A percentile compares a stretch with the other conserved stretches of the same genome.
These are phyloP conservation scores for Falco berigora DNA, from an alignment of 2,797 vertebrate species.

Conservation along the genomic window DNA sequence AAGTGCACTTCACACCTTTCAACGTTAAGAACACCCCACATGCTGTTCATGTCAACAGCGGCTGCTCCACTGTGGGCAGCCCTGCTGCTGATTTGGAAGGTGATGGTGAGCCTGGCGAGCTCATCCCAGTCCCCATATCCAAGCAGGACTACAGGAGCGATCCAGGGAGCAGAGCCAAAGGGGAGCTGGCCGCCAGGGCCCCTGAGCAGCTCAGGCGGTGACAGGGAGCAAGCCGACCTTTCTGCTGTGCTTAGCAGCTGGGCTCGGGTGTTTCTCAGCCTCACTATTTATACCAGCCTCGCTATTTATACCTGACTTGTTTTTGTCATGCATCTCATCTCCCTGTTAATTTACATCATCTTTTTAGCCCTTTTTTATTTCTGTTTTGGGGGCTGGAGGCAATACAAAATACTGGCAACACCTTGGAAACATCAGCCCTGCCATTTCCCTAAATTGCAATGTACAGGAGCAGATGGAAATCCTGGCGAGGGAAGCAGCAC, in stretches of 20 bases:
- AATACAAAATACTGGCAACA: not conserved
- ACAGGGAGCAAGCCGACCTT: not conserved
- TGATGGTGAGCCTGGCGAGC: not conserved
- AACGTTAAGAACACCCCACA: rapidly evolving
- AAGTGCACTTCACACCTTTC: not conserved
- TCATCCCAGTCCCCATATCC: rapidly evolving
- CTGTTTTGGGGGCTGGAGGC: not conserved
- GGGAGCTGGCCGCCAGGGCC: not conserved
- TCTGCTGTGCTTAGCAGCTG: not conserved
- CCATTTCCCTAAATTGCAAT: not conserved
- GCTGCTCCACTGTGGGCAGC: not conserved
- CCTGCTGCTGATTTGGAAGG: not conserved
- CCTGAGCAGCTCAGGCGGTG: not conserved
- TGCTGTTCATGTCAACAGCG: rapidly evolving
- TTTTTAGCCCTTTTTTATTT: not conserved
- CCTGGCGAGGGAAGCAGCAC: not conserved
- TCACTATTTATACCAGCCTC: not conserved
- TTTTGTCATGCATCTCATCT: not conserved
- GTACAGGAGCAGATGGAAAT: not conserved
- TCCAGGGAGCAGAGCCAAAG: not conserved
- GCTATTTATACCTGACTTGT: not conserved
- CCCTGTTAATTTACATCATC: not conserved
- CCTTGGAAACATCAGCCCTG: not conserved
- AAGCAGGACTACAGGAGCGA: not conserved
- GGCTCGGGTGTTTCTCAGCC: not conserved